A percentile compares a stretch with the other conserved stretches of the same genome.
Conservation (phyloP, 2,888 invertebrate genomes). For the Blastobasis lacticolella region DNA sequence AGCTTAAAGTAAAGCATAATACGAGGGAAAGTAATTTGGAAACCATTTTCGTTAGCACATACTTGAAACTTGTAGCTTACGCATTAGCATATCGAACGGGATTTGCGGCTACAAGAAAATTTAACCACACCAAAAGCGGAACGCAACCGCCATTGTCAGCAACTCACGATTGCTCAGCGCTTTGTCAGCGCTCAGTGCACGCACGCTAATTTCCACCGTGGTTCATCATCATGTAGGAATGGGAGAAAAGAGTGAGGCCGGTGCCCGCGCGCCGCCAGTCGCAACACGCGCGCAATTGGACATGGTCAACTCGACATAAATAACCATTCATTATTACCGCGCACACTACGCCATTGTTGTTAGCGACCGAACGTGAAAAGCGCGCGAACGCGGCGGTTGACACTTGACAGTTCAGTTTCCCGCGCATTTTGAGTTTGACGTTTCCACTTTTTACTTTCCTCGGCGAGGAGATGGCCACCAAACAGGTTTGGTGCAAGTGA, state of each 20-base stretch:
- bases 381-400: conserved; percentile 21
- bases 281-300: conserved; percentile 66
- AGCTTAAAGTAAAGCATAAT: too few species aligned
- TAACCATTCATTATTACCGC: conserved; percentile 31
- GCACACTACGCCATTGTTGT: conserved; percentile 22
- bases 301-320: conserved; percentile 66
- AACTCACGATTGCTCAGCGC: background rate
- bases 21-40: too few species aligned
- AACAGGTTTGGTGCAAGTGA: conserved; percentile 62
- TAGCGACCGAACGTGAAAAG: conserved; percentile 25
- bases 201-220: conserved; percentile 50
- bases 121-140: too few species aligned
- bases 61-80: too few species aligned
- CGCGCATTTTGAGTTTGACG: conserved; percentile 31
- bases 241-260: conserved; percentile 66
- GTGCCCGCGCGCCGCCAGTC: conserved; percentile 58
- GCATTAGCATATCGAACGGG: too few species aligned
- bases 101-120: too few species aligned
- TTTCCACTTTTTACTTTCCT: conserved; percentile 15
- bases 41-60: too few species aligned
- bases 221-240: conserved; percentile 53
- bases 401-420: conserved; percentile 17
- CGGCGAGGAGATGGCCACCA: conserved; percentile 27
- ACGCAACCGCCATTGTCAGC: conserved; percentile 5
- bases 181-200: conserved; percentile 14